Evolutionary conservation across 2,888 invertebrate genomes (phyloP).

Genomic region (Ellobium chinense): DNA sequence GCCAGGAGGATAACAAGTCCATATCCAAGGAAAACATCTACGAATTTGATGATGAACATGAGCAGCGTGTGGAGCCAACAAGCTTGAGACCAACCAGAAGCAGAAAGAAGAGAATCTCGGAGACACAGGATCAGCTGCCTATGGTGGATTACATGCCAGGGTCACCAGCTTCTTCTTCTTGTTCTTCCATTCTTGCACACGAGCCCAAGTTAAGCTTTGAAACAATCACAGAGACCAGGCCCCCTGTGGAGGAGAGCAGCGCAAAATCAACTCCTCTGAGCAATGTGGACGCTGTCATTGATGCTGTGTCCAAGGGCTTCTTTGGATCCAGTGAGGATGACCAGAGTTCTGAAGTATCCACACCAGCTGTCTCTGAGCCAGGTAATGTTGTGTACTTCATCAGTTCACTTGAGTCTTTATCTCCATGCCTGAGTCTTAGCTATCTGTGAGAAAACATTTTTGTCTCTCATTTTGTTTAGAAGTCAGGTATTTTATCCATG

Average conservation of each 20-base stretch:
- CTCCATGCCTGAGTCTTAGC: too few relatives aligned
- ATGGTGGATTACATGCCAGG: conserved; percentile 25
- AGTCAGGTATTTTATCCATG: too few relatives aligned
- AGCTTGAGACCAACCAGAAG: conserved; percentile 42
- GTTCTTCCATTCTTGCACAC: background rate
- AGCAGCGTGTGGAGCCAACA: conserved; percentile 52
- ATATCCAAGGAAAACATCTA: conserved; percentile 61
- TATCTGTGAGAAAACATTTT: too few relatives aligned
- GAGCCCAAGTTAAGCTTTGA: conserved; percentile 22
- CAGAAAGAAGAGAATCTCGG: conserved; percentile 49
- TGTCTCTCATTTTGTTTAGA: too few relatives aligned
- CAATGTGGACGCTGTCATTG: conserved; percentile 92
- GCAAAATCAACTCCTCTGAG: conserved; percentile 51
- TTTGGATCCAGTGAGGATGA: conserved; percentile 55
- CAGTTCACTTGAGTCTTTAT: too few relatives aligned
- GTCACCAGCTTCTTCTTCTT: conserved; percentile 31
- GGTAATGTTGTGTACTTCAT: too few relatives aligned
- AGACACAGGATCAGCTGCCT: conserved; percentile 18
- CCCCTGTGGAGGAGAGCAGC: conserved; percentile 8
- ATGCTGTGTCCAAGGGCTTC: conserved; percentile 89
- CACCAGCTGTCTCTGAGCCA: conserved; percentile 5
- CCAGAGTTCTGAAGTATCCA: background rate
- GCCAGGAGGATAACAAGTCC: conserved; percentile 40
- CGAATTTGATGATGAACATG: conserved; percentile 69
- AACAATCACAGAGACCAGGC: background rate